phyloP scores from a whole-genome alignment of 2,113 vertebrate species.

The Podarcis raffonei region DNA sequence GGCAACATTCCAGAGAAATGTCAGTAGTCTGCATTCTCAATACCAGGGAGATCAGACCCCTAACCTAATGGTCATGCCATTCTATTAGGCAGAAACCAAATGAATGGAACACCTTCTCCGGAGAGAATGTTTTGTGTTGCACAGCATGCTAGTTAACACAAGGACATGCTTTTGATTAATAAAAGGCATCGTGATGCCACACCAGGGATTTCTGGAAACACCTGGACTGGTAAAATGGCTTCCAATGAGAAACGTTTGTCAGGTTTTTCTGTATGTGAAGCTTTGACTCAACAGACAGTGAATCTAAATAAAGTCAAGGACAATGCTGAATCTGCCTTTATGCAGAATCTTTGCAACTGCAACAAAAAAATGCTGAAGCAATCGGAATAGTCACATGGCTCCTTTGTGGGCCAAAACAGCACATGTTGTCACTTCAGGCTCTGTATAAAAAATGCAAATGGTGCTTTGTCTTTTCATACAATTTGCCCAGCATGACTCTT shows the following conservation, averaged over 20 bases:
- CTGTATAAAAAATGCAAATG: background rate
- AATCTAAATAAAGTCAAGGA: background rate
- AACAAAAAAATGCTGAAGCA: background rate
- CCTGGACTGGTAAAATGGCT: conserved; percentile 30
- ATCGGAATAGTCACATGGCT: background rate
- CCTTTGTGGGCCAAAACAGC: background rate
- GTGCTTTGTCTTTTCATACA: conserved; percentile 7
- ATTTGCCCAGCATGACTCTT: conserved; percentile 6
- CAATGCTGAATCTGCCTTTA: background rate
- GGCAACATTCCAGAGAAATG: background rate
- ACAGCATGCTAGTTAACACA: conserved; percentile 27
- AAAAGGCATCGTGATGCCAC: conserved; percentile 21
- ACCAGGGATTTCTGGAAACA: conserved; percentile 13
- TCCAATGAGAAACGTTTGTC: background rate
- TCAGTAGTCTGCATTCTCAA: conserved; percentile 26
- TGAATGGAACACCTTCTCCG: background rate
- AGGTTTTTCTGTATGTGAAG: background rate
- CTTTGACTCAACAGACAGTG: background rate
- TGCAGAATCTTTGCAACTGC: background rate
- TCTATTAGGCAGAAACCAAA: conserved; percentile 26
- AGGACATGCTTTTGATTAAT: conserved; percentile 37
- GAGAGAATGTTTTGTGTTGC: conserved; percentile 25
- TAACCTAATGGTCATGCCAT: conserved; percentile 8
- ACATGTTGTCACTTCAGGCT: background rate
- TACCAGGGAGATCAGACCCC: background rate